Percentiles rank a stretch among this genome's conserved stretches.
phyloP scores from a whole-genome alignment of 2,113 vertebrate genomes.

The Actinemys pallida region DNA sequence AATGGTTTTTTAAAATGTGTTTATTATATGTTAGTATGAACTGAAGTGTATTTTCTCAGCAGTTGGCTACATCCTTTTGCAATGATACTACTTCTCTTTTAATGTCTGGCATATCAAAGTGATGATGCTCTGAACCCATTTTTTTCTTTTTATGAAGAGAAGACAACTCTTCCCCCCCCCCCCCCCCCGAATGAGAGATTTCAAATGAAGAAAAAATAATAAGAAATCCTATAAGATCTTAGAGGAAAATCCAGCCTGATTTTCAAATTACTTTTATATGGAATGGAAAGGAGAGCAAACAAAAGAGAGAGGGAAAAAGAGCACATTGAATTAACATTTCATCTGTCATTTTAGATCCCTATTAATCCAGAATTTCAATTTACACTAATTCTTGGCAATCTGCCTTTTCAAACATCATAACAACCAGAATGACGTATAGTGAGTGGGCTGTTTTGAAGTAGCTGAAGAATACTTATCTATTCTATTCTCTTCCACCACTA shows the following conservation, averaged over 20 bases:
- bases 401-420: conserved; percentile 23
- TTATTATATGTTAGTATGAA: not conserved
- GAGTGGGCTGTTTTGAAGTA: conserved; percentile 23
- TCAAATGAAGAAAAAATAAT: conserved; percentile 4
- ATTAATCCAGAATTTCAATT: conserved; percentile 48
- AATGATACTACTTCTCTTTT: not conserved
- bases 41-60: not conserved
- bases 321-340: conserved; percentile 34
- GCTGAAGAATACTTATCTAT: not conserved
- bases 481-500: not conserved
- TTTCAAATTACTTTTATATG: conserved; percentile 1
- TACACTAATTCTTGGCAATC: conserved; percentile 17
- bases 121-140: not conserved
- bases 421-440: not conserved
- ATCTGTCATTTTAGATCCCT: conserved; percentile 38
- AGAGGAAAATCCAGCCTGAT: not conserved
- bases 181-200: not conserved
- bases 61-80: not conserved
- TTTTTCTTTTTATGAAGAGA: not conserved
- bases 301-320: not conserved
- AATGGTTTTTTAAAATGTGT: not conserved
- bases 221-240: conserved; percentile 9
- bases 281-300: not conserved
- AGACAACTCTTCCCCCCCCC: not conserved
- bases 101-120: not conserved